Conservation (phyloP, 2,797 vertebrate genomes). For the Geotrypetes seraphini region DNA sequence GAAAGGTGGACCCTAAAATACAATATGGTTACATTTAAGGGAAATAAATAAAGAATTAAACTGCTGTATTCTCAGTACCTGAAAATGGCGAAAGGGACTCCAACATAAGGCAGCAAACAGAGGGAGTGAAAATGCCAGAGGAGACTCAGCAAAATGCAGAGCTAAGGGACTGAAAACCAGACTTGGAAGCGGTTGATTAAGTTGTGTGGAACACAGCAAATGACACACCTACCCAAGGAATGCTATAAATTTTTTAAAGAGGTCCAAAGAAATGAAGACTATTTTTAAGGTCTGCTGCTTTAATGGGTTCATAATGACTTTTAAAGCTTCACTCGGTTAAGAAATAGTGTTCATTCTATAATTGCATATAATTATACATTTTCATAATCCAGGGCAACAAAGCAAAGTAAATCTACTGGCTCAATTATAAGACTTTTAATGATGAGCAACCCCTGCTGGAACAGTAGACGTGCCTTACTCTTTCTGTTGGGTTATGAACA, state of each 20-base stretch:
- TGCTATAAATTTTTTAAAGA: constrained; percentile 56
- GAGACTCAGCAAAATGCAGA: too few species aligned
- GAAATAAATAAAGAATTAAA: too few species aligned
- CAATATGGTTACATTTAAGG: too few species aligned
- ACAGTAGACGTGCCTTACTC: constrained; percentile 4
- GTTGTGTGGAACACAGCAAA: not conserved
- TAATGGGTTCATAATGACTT: constrained; percentile 74
- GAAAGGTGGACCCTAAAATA: too few species aligned
- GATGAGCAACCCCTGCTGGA: constrained; percentile 51
- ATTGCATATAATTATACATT: constrained; percentile 70
- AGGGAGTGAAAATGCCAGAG: too few species aligned
- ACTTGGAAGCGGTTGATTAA: not conserved
- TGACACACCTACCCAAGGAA: constrained; percentile 12
- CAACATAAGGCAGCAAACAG: too few species aligned
- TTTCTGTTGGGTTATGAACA: too few species aligned
- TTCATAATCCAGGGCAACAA: constrained; percentile 56
- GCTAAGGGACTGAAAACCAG: constrained; percentile 1
- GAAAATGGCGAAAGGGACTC: too few species aligned
- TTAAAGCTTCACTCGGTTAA: constrained; percentile 64
- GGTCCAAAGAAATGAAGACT: constrained; percentile 52
- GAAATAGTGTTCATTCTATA: constrained; percentile 68
- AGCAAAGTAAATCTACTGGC: constrained; percentile 56
- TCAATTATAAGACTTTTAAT: constrained; percentile 69
- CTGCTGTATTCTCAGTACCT: too few species aligned
- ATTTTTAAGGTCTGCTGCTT: constrained; percentile 69